These are phyloP conservation scores for Varecia variegata DNA, from an alignment of 2,797 vertebrate genomes.

Conservation along the genomic window DNA sequence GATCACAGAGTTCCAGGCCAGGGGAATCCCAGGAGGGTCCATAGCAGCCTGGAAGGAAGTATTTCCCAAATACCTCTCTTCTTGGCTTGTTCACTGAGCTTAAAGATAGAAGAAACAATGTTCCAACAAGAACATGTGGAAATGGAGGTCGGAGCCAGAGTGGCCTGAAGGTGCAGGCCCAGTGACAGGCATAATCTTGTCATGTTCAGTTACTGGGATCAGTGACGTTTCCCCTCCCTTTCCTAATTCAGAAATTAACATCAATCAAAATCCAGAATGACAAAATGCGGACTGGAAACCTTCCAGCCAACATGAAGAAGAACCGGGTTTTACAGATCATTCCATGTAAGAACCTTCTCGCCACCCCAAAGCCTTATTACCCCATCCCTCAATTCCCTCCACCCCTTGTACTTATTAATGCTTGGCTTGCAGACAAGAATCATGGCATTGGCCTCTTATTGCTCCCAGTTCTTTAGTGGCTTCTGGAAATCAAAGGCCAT, in stretches of 20 bases:
- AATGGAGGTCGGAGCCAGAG: not conserved
- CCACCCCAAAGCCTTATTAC: not conserved
- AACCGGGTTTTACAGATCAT: constrained; percentile 99
- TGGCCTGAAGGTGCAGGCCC: not conserved
- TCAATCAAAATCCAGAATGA: constrained; percentile 99
- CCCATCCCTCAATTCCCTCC: not conserved
- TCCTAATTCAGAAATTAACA: constrained; percentile 91
- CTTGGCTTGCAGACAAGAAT: constrained; percentile 27
- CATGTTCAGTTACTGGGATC: not conserved
- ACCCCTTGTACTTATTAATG: not conserved
- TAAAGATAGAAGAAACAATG: not conserved
- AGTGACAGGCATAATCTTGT: not conserved
- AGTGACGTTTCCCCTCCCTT: not conserved
- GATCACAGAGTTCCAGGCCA: not conserved
- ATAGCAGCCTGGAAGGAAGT: not conserved
- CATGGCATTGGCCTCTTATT: not conserved
- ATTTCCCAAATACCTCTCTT: not conserved
- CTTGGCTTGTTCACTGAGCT: not conserved
- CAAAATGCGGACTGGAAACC: constrained; percentile 98
- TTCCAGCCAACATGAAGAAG: constrained; percentile 99
- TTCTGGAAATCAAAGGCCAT: constrained; percentile 46
- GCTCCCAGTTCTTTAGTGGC: constrained; percentile 9
- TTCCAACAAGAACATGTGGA: not conserved
- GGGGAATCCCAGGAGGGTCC: not conserved
- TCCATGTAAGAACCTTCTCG: constrained; percentile 88